Percentiles rank a stretch among this genome's conserved stretches.
Evolutionary conservation across 64 coral and sea anemone species (phyloP).

Genomic region (Montipora sp.): DNA sequence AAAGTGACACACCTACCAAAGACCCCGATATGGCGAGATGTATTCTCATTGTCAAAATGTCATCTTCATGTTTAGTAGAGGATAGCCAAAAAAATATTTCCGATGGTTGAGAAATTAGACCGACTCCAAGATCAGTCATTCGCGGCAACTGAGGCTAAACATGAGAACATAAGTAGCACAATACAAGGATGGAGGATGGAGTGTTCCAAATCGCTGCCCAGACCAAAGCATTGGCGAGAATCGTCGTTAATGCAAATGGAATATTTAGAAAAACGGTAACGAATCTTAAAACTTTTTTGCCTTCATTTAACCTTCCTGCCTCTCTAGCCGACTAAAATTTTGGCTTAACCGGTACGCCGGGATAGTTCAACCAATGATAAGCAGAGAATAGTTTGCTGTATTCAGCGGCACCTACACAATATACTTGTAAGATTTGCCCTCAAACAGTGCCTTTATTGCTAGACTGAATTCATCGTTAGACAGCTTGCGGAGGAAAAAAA

Average conservation of each 20-base stretch:
- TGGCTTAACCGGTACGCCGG: too few relatives aligned
- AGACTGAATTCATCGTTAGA: too few relatives aligned
- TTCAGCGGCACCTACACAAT: too few relatives aligned
- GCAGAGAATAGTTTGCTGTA: too few relatives aligned
- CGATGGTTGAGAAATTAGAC: not conserved
- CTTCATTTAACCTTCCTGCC: too few relatives aligned
- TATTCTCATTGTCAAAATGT: not conserved
- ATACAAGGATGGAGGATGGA: not conserved
- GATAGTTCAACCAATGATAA: too few relatives aligned
- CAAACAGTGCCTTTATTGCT: too few relatives aligned
- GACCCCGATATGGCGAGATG: not conserved
- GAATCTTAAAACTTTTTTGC: not conserved
- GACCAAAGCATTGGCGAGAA: not conserved
- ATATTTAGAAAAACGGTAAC: not conserved
- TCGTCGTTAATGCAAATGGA: not conserved
- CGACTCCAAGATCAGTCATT: slow-evolving; percentile 25
- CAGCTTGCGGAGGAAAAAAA: too few relatives aligned
- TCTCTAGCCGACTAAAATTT: too few relatives aligned
- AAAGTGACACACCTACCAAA: not conserved
- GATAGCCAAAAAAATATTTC: not conserved
- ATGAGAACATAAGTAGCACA: not conserved
- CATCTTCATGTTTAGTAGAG: too few relatives aligned
- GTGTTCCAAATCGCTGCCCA: slow-evolving; percentile 12
- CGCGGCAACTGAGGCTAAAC: not conserved
- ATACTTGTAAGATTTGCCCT: too few relatives aligned